These are phyloP conservation scores for Philereme vetulata DNA, from an alignment of 2,888 invertebrate genomes.

Conservation along the genomic window DNA sequence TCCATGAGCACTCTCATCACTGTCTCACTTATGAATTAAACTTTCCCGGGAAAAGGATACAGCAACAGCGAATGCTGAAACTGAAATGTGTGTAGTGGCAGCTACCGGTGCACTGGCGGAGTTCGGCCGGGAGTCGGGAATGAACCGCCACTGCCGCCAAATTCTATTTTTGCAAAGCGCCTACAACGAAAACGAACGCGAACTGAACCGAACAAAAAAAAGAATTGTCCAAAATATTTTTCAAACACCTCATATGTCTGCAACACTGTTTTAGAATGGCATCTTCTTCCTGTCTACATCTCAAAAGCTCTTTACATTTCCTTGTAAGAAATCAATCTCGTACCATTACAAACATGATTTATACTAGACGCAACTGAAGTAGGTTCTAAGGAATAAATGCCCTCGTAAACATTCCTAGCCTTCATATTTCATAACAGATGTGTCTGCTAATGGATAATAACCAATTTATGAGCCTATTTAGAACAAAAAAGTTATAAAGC, in stretches of 20 bases:
- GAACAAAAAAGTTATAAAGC: constrained; percentile 54
- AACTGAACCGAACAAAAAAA: constrained; percentile 72
- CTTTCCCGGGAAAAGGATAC: constrained; percentile 33
- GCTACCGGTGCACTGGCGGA: constrained; percentile 71
- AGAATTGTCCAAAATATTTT: constrained; percentile 59
- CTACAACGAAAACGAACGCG: constrained; percentile 72
- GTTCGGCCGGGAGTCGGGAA: constrained; percentile 70
- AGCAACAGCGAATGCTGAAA: constrained; percentile 40
- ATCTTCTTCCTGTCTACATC: constrained; percentile 37
- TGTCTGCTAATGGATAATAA: constrained; percentile 60
- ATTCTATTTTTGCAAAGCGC: constrained; percentile 83
- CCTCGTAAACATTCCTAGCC: constrained; percentile 11
- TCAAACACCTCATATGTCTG: constrained; percentile 44
- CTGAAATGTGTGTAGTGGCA: constrained; percentile 66
- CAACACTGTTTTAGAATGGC: constrained; percentile 40
- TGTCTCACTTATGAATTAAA: constrained; percentile 20
- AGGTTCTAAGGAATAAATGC: constrained; percentile 1
- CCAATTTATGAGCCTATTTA: constrained; percentile 62
- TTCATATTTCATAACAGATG: constrained; percentile 44
- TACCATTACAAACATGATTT: constrained; percentile 15
- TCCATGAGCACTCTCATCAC: constrained; percentile 28
- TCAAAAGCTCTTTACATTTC: constrained; percentile 21
- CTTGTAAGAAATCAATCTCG: constrained; percentile 7
- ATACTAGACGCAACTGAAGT: neutral
- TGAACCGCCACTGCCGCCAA: constrained; percentile 75